Conservation (phyloP, 1,140 invertebrate genomes). For the Sitobion miscanthi region DNA sequence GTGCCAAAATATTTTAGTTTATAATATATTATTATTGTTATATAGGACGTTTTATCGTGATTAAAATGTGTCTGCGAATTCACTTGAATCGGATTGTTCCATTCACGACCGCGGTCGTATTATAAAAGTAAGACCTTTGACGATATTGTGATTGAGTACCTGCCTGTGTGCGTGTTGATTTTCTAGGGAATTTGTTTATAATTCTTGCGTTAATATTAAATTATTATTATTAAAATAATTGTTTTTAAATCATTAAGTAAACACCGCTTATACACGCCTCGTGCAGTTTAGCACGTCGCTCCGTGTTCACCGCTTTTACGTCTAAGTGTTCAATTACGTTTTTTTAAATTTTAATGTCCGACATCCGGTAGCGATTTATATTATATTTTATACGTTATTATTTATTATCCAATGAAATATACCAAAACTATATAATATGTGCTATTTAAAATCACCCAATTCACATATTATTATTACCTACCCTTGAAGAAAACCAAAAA, state of each 20-base stretch:
- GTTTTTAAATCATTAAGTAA: not conserved
- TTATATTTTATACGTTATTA: not conserved
- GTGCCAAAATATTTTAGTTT: not conserved
- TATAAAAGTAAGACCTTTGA: not conserved
- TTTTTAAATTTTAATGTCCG: not conserved
- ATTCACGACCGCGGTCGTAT: not conserved
- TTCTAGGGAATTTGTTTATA: not conserved
- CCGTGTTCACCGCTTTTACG: not conserved
- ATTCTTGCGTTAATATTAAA: not conserved
- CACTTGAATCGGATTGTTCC: not conserved
- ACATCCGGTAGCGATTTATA: not conserved
- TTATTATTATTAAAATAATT: conserved; percentile 2
- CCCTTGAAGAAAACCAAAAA: not conserved
- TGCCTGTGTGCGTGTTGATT: not conserved
- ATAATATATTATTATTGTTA: not conserved
- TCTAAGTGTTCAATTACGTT: not conserved
- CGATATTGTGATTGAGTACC: not conserved
- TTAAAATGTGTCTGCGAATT: not conserved
- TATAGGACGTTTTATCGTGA: not conserved
- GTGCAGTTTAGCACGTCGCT: not conserved
- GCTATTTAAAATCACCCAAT: no score
- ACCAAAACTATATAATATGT: no score
- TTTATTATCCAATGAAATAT: not conserved
- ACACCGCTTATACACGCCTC: not conserved
- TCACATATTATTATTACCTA: not conserved